These are phyloP conservation scores for Andricus quercusramuli DNA, from an alignment of 2,888 invertebrate genomes.

Conservation along the genomic window DNA sequence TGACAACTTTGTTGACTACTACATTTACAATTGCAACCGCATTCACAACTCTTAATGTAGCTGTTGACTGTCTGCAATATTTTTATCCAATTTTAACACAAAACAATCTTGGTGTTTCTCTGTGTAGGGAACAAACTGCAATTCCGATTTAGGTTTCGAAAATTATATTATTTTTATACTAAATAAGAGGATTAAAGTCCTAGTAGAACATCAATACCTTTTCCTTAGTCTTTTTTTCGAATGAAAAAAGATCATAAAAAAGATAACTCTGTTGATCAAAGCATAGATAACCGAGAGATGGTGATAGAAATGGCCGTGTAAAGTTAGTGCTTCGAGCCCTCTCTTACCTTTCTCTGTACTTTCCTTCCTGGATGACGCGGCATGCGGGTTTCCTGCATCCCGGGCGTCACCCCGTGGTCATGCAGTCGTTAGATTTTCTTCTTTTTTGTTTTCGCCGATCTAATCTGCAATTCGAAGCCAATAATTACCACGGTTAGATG, in stretches of 20 bases:
- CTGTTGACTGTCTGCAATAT: too few relatives aligned
- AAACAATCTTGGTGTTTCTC: too few relatives aligned
- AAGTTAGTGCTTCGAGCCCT: constrained; percentile 11
- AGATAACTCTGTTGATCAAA: neutral
- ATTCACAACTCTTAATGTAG: too few relatives aligned
- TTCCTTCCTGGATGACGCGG: constrained; percentile 26
- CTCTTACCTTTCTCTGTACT: constrained; percentile 10
- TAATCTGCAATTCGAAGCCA: constrained; percentile 55
- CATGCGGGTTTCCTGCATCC: constrained; percentile 22
- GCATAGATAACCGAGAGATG: neutral
- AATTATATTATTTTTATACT: neutral
- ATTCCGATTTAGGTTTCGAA: neutral
- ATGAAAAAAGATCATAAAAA: neutral
- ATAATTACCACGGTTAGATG: constrained; percentile 59
- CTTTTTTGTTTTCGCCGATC: constrained; percentile 43
- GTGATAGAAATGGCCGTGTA: neutral
- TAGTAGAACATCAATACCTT: neutral
- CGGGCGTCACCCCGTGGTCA: constrained; percentile 32
- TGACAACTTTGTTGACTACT: too few relatives aligned
- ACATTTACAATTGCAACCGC: too few relatives aligned
- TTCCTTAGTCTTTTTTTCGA: neutral
- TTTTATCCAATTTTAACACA: too few relatives aligned
- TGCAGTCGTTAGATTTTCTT: constrained; percentile 45
- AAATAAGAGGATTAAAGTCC: neutral
- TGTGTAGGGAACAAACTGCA: neutral